Base-by-base conservation (phyloP, 2,113 vertebrate species). In the Bos javanicus region DNA sequence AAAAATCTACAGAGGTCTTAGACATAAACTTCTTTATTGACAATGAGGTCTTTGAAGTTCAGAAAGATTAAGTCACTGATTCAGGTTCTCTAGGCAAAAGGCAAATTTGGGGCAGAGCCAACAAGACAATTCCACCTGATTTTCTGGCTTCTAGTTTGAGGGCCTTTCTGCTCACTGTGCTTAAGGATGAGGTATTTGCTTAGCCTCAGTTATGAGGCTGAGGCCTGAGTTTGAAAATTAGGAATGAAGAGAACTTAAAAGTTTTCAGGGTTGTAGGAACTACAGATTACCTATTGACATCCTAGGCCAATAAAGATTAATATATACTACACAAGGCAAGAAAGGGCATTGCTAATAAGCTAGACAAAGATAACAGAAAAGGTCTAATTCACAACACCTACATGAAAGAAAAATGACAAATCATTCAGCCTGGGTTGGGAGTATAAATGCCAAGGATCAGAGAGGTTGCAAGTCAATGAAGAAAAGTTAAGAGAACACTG, bases 181-280 rank as follows among this genome's bases (percentile, higher is more conserved):
- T 76, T 78, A 95, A 81, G 54, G 74, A 26, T 50, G 43, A 94
- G 59, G 74, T 96, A 84, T 97, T 62, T 82, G 28, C 28, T 85
- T 59, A 82, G 30, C 50, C 83, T 95, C 71, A 93, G 54, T 76
- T 78, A 78, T 10, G 25, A 94, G 89, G 92, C 3, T 96, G 92
- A 95, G 57, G 62, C 62, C 59, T 94, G 67, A 88, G 48, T 92
- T 82, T 78, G 56, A 56, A 96, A 94, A 90, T 81, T 43, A 21
- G n/a, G 13, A 54, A 90, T 86, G 50, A 74, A 30, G 33, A 78
- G 21, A 81, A 90, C 81, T 52, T 54, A 57, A 92, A 87, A 90
- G 30, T 78, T 46, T 67, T 36, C 12, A 94, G 23, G 85, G 94
- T 33, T 67, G 6, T 62, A 43, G 33, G 25, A 92, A 96, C 39